Conservation (phyloP, 2,888 invertebrate genomes). For the Diabrotica balteata region DNA sequence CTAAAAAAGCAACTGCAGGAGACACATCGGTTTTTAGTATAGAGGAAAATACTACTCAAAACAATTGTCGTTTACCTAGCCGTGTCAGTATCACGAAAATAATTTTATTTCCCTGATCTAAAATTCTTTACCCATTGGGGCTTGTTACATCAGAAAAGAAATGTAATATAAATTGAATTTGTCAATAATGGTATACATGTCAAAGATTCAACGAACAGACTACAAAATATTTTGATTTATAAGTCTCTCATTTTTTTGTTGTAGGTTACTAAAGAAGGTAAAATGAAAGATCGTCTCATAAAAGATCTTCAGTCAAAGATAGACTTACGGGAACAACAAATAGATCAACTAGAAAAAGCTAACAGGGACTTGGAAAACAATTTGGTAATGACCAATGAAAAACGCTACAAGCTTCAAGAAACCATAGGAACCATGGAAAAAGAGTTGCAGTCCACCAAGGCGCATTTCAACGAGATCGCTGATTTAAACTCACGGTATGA, state of each 20-base stretch:
- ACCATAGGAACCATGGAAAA: constrained; percentile 55
- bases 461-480: constrained; percentile 51
- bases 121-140: background rate
- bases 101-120: background rate
- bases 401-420: constrained; percentile 55
- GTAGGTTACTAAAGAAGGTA: constrained; percentile 43
- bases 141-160: too few relatives aligned
- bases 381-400: constrained; percentile 53
- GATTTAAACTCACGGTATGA: constrained; percentile 55
- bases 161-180: too few relatives aligned
- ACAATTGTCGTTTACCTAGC: too few relatives aligned
- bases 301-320: constrained; percentile 51
- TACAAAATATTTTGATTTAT: too few relatives aligned
- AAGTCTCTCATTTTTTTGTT: background rate
- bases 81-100: too few relatives aligned
- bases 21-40: too few relatives aligned
- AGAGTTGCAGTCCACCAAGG: constrained; percentile 55
- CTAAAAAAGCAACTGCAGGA: too few relatives aligned
- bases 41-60: too few relatives aligned
- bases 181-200: too few relatives aligned
- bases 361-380: constrained; percentile 50
- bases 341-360: constrained; percentile 50
- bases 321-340: constrained; percentile 46
- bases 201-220: too few relatives aligned
- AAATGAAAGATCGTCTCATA: constrained; percentile 48